These are phyloP conservation scores for Paratrypauchen microcephalus DNA, from an alignment of 2,797 vertebrate genomes.

Conservation along the genomic window DNA sequence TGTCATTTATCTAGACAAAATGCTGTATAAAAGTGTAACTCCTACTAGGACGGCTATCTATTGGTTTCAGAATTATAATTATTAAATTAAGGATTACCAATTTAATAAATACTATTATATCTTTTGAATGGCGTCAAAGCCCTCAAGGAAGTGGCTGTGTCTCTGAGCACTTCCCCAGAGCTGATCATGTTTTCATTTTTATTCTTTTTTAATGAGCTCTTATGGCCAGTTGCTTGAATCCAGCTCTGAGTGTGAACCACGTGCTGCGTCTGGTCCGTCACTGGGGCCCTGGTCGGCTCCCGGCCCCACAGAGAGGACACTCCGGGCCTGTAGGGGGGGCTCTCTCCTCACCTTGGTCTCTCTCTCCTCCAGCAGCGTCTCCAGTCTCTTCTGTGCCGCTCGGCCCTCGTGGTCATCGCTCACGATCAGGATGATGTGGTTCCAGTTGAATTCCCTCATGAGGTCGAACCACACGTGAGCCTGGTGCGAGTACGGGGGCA, in stretches of 20 bases:
- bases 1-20: no score
- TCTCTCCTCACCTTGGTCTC: constrained; percentile 94
- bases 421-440: constrained; percentile 96
- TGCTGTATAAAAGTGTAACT: no score
- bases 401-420: constrained; percentile 98
- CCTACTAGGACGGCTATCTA: no score
- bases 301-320: neutral
- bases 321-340: constrained; percentile 4
- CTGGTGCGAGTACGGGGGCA: constrained; percentile 98
- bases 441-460: constrained; percentile 98
- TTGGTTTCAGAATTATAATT: no score
- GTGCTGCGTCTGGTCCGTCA: neutral
- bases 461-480: constrained; percentile 99
- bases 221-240: neutral
- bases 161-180: no score
- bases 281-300: neutral
- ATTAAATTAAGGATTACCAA: no score
- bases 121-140: no score
- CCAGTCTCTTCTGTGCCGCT: constrained; percentile 96
- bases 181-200: no score
- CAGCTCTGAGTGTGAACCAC: neutral
- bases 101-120: no score
- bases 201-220: no score
- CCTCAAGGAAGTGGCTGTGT: no score
- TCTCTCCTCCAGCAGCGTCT: constrained; percentile 95